Evolutionary conservation across 2,113 vertebrate species (phyloP), one percentile per base, ranked within the genome.

Genomic region (Lophochroa leadbeateri): DNA sequence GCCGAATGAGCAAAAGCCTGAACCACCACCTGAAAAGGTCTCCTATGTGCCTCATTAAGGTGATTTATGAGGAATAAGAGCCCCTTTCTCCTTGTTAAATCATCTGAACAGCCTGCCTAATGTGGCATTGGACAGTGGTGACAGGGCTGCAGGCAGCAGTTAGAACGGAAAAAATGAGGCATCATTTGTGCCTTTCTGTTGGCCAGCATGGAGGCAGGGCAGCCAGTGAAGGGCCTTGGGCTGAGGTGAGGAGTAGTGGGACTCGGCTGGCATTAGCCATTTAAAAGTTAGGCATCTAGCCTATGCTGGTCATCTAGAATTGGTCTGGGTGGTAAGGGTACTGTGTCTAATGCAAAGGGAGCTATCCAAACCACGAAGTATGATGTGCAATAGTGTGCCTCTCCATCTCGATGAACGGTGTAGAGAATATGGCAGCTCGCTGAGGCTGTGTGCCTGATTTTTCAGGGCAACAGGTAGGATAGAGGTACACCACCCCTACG

Each of bases 331-430:
- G 31, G 33, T 23, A 11, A 72, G 70, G 15, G 7, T 0, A 0
- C n/a, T 23, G 4, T 0, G 0, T n/a, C 20, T 90, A 12, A 20
- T 29, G n/a, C 21, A 69, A 31, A 70, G 41, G 14, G 3, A 57
- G 4, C 4, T 49, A 49, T 74, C 37, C 53, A n/a, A 63, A 84
- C 24, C 12, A 76, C 44, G 39, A 65, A 23, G 3, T 20, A 3
- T 9, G 25, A 37, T 13, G 18, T 21, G 19, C 25, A 3, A 17
- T 55, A 44, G 49, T 65, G 23, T n/a, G 33, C 17, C 44, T 70
- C 15, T 68, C 28, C n/a, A 3, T 27, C 63, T 86, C 28, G 17
- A 58, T 17, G 37, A 35, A n/a, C 0, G 6, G 11, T 39, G 77
- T 53, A 78, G 29, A 81, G 21, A 44, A 63, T 52, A 37, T 16